Evolutionary conservation across 30 jellyfish, hydroid and myxozoan species (phyloP), one percentile per base, ranked within the genome.

Genomic region (Chironex yamaguchii): DNA sequence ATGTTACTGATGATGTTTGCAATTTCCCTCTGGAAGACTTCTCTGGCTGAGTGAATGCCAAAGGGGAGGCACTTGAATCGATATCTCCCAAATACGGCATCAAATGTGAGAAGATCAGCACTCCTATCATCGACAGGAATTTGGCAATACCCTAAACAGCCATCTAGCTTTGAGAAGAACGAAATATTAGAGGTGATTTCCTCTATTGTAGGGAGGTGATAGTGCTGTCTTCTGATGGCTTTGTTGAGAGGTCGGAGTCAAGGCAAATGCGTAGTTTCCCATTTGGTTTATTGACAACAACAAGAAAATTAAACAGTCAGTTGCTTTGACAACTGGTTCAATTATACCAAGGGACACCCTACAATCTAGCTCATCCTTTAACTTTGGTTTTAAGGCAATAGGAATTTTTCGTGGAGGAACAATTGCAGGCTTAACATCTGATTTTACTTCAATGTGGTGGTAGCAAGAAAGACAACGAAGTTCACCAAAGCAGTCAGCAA

Each of bases 291-390:
- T 85, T 0, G 11, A 50, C 96, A 0, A 79, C 49, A 24, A 85
- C 97, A 17, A 90, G 53, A n/a, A 92, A 36, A 34, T 26, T 72
- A 9, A 97, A 97, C 97, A 86, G 21, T 90, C 97, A 17, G 97
- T 90, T 12, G 95, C 94, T 62, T 85, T 80, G 0, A 26, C 36
- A 12, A 90, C 97, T 33, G 33, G 67, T 27, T 73, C 49, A 33
- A 89, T 89, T 27, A 89, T 79, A 22, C 70, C 79, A 9, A 83
- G 76, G 2, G 71, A n/a, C 23, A 12, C 90, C 97, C 67, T 89
- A 23, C 96, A 27, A 14, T 52, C 49, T 0, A 84, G 87, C 67
- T 89, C 97, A 31, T 80, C 53, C 62, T 85, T 88, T 49, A 80
- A 84, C 13, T 42, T 1, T 3, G 52, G 88, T 33, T 81, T 53